Evolutionary conservation across 2,888 invertebrate genomes (phyloP), one percentile per base, ranked within the genome.

Genomic region (Clepsis dumicolana): DNA sequence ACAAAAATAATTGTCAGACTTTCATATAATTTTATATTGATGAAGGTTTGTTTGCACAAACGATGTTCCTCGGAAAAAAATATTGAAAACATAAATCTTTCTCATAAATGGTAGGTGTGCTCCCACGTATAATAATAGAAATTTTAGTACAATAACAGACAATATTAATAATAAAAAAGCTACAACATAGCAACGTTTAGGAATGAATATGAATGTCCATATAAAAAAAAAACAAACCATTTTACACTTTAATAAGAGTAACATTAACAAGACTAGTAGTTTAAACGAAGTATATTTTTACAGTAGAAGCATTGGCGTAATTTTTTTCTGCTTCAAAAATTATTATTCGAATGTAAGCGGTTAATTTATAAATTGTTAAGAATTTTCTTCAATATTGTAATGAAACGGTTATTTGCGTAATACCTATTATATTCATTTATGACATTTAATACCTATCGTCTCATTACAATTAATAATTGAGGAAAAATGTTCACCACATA

Each of bases 11-110:
- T 44, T 44, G 18, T 3, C 7, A 35, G 16, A 18, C 16, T 16
- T 4, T 53, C 16, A 16, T 54, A 18, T 16, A 54, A 54, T 54
- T n/a, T n/a, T 32, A 54, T 32, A 54, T 54, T 18, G 54, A 54
- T 4, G 54, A 18, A 29, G 18, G 44, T 44, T 44, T 18, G 44
- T 44, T 44, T 44, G 44, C 54, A 14, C n/a, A 21, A 50, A 24
- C 50, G 24, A 21, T 50, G 21, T 50, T 50, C 1, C 1, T 10
- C 54, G 16, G 54, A 18, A 32, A 32, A n/a, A 29, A 18, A 32
- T 54, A 32, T 54, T 54, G 54, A 27, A 29, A 54, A 54, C 29
- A 54, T 54, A 54, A 54, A 29, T 54, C 54, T 16, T 54, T 29
- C 54, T 54, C 16, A 54, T 54, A 59, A 25, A 44, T 21, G 24